Base-by-base conservation (phyloP, 2,797 vertebrate genomes). In the Avahi laniger region DNA sequence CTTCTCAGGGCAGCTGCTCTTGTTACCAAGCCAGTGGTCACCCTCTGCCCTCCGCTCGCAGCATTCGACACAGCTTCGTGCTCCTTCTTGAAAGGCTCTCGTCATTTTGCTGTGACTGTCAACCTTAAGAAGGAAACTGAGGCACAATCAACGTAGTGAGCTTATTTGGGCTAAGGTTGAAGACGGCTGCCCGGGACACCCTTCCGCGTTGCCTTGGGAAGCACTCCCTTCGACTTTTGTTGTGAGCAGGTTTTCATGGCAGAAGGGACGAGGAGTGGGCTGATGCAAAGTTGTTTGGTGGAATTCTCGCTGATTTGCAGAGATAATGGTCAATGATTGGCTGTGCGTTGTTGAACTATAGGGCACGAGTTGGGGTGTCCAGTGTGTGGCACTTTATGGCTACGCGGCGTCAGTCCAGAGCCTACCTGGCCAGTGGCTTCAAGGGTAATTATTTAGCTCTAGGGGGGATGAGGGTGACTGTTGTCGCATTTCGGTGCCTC, bases 181-280 rank as follows among this genome's bases (percentile, higher is more conserved):
- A 11, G 50, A 35, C 22, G 12, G n/a, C 22, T 54, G 50, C 48
- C 48, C 10, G 75, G 48, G n/a, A 54, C 75, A 38, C 20, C 26
- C 50, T 35, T 52, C n/a, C 50, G 35, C 8, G 22, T 52, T 54
- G 22, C 12, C 75, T 52, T 35, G 12, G 33, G 13, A 12, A 54
- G 1, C 0, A 6, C 6, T 52, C 48, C 33, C 5, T 76, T n/a
- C 1, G 4, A 54, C 22, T 1, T 54, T 54, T 15, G 3, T 78
- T 35, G 35, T 20, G 35, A 78, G 50, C 48, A 78, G n/a, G 30
- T 22, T 38, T 78, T 35, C 9, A 54, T 35, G 50, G 22, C n/a
- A 15, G 26, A 54, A 13, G n/a, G 75, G 75, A 26, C 75, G 52
- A 15, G 75, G 75, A 54, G 50, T 76, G 11, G 48, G 72, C 43